Evolutionary conservation across 2,113 vertebrate genomes (phyloP).

Genomic region (Notarius lentiginosus): DNA sequence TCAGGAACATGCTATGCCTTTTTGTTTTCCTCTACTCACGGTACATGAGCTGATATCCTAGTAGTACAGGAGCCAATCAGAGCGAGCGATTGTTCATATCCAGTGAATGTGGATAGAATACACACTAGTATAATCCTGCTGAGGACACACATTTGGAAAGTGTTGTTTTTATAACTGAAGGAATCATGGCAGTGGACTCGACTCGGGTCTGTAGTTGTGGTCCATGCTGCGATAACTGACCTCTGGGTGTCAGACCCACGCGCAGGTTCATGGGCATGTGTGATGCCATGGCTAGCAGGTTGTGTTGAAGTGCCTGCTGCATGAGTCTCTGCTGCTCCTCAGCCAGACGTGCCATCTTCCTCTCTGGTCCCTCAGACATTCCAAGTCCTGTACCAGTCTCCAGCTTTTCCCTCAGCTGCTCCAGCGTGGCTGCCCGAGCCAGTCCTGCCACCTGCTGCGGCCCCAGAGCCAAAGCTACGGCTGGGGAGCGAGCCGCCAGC

Average conservation of each 20-base stretch:
- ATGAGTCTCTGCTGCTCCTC: conserved; percentile 91
- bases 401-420: conserved; percentile 90
- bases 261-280: conserved; percentile 89
- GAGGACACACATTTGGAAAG: not conserved
- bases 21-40: no score
- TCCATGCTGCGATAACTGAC: conserved; percentile 65
- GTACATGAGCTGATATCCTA: no score
- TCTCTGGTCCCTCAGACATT: conserved; percentile 80
- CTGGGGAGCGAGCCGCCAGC: conserved; percentile 76
- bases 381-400: conserved; percentile 69
- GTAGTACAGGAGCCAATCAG: no score
- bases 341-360: conserved; percentile 79
- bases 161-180: not conserved
- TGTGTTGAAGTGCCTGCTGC: conserved; percentile 93
- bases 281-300: conserved; percentile 85
- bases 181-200: not conserved
- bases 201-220: not conserved
- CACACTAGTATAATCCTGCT: not conserved
- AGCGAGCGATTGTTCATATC: no score
- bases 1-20: no score
- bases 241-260: conserved; percentile 82
- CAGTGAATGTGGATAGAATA: no score
- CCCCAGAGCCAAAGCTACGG: conserved; percentile 76
- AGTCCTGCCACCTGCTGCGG: conserved; percentile 79
- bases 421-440: conserved; percentile 80